Base-by-base conservation (phyloP, 2,888 invertebrate species). In the Melanophora roralis region DNA sequence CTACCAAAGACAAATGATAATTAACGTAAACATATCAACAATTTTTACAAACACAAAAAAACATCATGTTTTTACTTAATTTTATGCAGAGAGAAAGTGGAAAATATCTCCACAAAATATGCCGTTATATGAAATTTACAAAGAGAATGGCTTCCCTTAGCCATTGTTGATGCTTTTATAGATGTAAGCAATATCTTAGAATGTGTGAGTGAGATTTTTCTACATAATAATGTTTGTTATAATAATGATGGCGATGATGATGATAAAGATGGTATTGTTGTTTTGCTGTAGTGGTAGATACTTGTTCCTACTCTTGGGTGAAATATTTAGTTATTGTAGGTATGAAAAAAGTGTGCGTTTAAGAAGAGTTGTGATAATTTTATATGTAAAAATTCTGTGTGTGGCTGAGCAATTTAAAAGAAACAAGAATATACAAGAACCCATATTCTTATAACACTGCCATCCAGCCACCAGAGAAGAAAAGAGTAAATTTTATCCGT, bases 381-480 rank as follows among this genome's bases (percentile, higher is more conserved):
- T 27, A 47, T 74, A 9, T 32, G 36, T 34, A 12, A 27, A 27
- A 27, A 27, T 27, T 5, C 27, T 53, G 43, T 43, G 38, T 38
- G 65, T 43, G 14, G 40, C 23, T 40, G 49, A 69, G 64, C 47
- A 32, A 21, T 19, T 68, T 21, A 19, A 27, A 27, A 27, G 4
- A 27, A 3, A 27, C 27, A 27, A 64, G n/a, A n/a, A n/a, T n/a
- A n/a, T n/a, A 68, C 64, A 72, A 62, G 23, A 57, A 49, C 68
- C 57, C 57, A 45, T 59, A 47, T 59, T 14, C 59, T 59, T 59
- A 43, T n/a, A 38, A 8, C 53, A n/a, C 11, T 36, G 81, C 83
- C 82, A 83, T 84, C 84, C 59, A 83, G 83, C 72, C 75, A 75
- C 75, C 72, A 69, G 68, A 73, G 49, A 74, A 53, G 51, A 14